phyloP scores from a whole-genome alignment of 92 coral and sea anemone genomes.

The Parazoanthus atlanticus region DNA sequence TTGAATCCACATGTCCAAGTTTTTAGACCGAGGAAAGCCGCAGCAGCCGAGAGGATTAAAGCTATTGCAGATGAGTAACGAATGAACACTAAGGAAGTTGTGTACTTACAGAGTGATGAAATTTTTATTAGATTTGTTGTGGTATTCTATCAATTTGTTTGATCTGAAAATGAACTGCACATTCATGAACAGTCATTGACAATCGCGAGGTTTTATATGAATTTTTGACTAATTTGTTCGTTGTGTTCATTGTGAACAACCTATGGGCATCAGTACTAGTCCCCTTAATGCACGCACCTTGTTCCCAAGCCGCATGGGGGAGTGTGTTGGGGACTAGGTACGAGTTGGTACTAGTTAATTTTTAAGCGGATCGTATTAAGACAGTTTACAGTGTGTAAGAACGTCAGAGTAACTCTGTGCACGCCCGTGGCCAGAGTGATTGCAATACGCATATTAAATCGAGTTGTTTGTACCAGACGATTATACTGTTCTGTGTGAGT shows the following conservation, averaged over 20 bases:
- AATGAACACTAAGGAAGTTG: not conserved
- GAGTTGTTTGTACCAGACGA: not conserved
- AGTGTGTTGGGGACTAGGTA: constrained; percentile 20
- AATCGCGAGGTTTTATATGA: not conserved
- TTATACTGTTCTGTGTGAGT: not conserved
- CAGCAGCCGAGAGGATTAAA: constrained; percentile 55
- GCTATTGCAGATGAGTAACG: constrained; percentile 6
- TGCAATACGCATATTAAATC: not conserved
- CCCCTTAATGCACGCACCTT: constrained; percentile 23
- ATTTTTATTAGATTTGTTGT: not conserved
- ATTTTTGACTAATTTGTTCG: not conserved
- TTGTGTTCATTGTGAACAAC: not conserved
- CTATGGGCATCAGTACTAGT: not conserved
- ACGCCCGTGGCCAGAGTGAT: constrained; percentile 15
- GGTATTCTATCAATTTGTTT: not conserved
- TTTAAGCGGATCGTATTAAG: not conserved
- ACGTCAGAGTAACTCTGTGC: constrained; percentile 1
- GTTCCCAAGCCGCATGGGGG: constrained; percentile 32
- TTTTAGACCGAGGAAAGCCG: constrained; percentile 44
- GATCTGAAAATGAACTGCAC: not conserved
- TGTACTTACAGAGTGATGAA: not conserved
- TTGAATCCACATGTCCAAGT: constrained; percentile 42
- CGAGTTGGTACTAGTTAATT: not conserved
- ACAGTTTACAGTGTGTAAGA: not conserved
- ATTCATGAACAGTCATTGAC: constrained; percentile 1